Percentiles rank a stretch among this genome's conserved stretches.
Conservation (phyloP, 2,113 vertebrate species). For the Phalacrocorax brasilianus region DNA sequence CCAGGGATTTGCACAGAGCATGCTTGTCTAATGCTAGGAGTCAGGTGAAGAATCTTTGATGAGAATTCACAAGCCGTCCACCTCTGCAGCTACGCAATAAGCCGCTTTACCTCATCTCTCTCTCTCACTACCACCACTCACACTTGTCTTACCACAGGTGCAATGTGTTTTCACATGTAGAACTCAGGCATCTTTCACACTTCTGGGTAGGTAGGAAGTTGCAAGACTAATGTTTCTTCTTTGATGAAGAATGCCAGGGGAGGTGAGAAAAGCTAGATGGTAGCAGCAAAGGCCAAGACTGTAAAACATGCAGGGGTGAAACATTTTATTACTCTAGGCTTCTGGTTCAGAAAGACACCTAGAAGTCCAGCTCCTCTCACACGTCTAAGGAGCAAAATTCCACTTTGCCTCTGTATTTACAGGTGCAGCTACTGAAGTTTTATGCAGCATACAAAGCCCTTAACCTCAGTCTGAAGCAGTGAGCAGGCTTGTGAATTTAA, state of each 20-base stretch:
- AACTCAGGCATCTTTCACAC: neutral
- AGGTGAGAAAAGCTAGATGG: neutral
- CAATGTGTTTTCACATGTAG: neutral
- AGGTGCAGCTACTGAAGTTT: neutral
- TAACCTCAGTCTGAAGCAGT: neutral
- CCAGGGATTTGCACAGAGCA: neutral
- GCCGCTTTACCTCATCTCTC: neutral
- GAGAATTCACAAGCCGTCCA: neutral
- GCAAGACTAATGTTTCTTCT: neutral
- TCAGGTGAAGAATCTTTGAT: neutral
- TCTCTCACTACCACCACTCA: neutral
- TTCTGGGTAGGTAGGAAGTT: neutral
- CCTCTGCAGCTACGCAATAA: neutral
- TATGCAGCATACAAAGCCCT: neutral
- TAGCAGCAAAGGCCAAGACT: neutral
- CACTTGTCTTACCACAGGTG: neutral
- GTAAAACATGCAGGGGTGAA: neutral
- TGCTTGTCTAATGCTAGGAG: neutral
- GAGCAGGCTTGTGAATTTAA: neutral
- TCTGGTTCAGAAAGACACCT: neutral
- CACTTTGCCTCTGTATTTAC: neutral
- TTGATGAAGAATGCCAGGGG: neutral
- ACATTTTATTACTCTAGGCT: neutral
- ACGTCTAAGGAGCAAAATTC: neutral
- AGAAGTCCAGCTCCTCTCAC: neutral